Conservation (phyloP, 1,140 invertebrate species). For the Diploscapter pachys region DNA sequence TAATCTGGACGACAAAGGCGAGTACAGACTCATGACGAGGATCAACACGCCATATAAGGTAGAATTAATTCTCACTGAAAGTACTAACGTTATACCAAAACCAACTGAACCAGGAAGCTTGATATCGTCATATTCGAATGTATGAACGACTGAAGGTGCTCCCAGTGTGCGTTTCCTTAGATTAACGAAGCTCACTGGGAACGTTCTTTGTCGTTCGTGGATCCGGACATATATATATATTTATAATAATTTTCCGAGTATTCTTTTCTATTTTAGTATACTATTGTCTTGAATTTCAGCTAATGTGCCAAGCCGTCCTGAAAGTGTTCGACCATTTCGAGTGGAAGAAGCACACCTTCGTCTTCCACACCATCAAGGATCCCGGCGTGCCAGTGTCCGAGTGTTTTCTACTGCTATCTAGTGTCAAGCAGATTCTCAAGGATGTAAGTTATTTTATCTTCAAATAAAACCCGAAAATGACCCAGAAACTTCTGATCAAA, state of each 20-base stretch:
- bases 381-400: conserved; percentile 48
- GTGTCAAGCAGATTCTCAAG: conserved; percentile 10
- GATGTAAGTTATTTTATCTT: neutral
- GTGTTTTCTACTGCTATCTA: conserved; percentile 53
- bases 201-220: no score
- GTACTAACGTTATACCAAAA: no score
- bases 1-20: conserved; percentile 69
- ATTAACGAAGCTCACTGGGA: no score
- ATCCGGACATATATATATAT: no score
- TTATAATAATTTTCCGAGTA: no score
- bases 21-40: conserved; percentile 76
- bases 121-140: no score
- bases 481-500: no score
- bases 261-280: neutral
- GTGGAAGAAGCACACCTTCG: conserved; percentile 66
- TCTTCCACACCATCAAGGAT: conserved; percentile 62
- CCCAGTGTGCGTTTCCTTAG: no score
- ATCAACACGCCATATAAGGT: conserved; percentile 78
- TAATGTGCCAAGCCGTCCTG: conserved; percentile 64
- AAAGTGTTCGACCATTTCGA: conserved; percentile 70
- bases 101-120: no score
- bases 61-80: conserved; percentile 36
- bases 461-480: no score
- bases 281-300: conserved; percentile 15
- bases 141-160: no score